Base-by-base conservation (phyloP, 2,888 invertebrate genomes). In the Archaeoteleia sp. region DNA sequence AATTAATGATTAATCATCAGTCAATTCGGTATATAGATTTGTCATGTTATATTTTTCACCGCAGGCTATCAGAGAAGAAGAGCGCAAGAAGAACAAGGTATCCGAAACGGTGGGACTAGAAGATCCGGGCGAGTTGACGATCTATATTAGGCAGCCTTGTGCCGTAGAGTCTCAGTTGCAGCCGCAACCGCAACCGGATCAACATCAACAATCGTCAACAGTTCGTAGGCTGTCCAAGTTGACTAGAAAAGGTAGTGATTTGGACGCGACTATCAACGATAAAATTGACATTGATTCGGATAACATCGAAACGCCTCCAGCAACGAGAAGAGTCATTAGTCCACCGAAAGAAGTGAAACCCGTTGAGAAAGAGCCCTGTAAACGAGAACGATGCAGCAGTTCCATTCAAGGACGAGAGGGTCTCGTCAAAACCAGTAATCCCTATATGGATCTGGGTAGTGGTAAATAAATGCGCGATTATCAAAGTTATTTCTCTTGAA, bases 271-370 rank as follows among this genome's bases (percentile, higher is more conserved):
- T 1, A 82, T 87, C 8, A 88, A 88, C 10, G 92, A 93, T 75
- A 91, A 91, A 81, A 90, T 92, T 7, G 95, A 95, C 80, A 94
- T 95, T 30, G 95, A 95, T 83, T 94, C 95, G 1, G 95, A 95
- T 75, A 95, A 95, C 76, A 93, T 95, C 23, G 95, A 95, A 87
- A 95, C 95, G 1, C 95, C 95, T 12, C 95, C 95, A 2, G 93
- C 91, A 0, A 91, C 91, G 10, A 88, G 95, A 54, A 90, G 92
- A 73, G 85, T 90, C 17, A 91, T 91, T 78, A 90, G 88, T 57
- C 89, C 91, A 1, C 89, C 90, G 1, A 89, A 89, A 25, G 90
- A 90, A 34, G 86, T 87, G 14, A 89, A 89, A 75, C 81, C 87
- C 10, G 76, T 83, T 1, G 84, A 84, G 25, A 75, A 74, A 29